These are phyloP conservation scores for Drosophila nigrodunni DNA, from an alignment of 1,140 invertebrate species.

Conservation along the genomic window DNA sequence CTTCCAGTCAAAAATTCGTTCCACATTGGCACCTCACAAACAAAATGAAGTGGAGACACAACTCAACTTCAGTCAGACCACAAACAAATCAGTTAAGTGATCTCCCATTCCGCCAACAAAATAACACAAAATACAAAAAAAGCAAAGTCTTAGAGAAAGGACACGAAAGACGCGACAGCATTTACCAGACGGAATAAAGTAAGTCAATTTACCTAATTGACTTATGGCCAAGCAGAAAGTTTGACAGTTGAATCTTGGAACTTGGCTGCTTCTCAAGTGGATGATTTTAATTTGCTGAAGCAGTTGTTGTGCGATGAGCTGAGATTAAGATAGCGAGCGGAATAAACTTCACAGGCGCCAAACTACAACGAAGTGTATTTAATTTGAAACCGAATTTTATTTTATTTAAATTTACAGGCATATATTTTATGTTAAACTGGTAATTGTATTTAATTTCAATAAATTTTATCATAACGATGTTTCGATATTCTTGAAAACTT, in stretches of 20 bases:
- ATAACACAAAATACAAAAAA: neutral
- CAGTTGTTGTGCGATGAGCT: slow-evolving; percentile 11
- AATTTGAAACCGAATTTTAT: too few relatives aligned
- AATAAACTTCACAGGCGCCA: neutral
- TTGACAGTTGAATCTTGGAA: slow-evolving; percentile 53
- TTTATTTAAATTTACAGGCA: too few relatives aligned
- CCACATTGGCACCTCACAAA: slow-evolving; percentile 66
- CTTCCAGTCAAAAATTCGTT: slow-evolving; percentile 25
- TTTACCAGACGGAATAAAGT: slow-evolving; percentile 23
- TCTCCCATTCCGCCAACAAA: neutral
- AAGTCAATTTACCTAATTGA: slow-evolving; percentile 82
- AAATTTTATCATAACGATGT: too few relatives aligned
- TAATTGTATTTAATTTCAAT: too few relatives aligned
- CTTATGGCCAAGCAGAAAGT: slow-evolving; percentile 60
- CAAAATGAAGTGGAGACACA: slow-evolving; percentile 38
- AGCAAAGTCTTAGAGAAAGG: slow-evolving; percentile 1
- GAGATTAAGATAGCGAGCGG: neutral
- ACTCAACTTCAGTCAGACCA: slow-evolving; percentile 47
- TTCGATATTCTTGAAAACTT: neutral
- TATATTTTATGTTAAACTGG: too few relatives aligned
- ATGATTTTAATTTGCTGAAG: slow-evolving; percentile 45
- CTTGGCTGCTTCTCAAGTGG: slow-evolving; percentile 16
- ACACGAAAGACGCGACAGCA: slow-evolving; percentile 51
- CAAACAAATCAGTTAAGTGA: slow-evolving; percentile 79
- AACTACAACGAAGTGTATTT: too few relatives aligned